These are phyloP conservation scores for Orius insidiosus DNA, from an alignment of 1,140 invertebrate species.

Conservation along the genomic window DNA sequence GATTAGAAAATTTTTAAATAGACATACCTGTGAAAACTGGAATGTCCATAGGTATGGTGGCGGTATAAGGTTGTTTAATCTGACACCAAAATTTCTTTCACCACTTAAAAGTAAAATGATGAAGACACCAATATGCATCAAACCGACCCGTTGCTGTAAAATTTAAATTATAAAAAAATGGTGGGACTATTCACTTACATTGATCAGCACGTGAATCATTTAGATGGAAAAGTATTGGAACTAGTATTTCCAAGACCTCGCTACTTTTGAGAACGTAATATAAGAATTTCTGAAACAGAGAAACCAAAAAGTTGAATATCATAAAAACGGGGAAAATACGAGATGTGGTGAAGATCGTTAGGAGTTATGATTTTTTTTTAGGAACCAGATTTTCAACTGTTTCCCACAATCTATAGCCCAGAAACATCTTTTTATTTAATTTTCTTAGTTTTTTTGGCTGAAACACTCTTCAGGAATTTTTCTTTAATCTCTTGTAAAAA, in stretches of 20 bases:
- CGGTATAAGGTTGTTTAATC: slow-evolving; percentile 94
- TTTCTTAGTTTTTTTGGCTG: too few relatives aligned
- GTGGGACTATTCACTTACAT: slow-evolving; percentile 44
- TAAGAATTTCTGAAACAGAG: slow-evolving; percentile 82
- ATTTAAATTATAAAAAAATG: slow-evolving; percentile 12
- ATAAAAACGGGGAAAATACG: slow-evolving; percentile 14
- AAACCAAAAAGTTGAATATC: too few relatives aligned
- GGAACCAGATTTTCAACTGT: too few relatives aligned
- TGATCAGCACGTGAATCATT: slow-evolving; percentile 97
- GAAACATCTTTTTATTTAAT: too few relatives aligned
- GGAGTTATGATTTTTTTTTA: too few relatives aligned
- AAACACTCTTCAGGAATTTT: too few relatives aligned
- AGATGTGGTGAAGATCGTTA: neutral
- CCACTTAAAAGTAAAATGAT: slow-evolving; percentile 93
- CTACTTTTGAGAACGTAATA: slow-evolving; percentile 98
- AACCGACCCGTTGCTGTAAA: slow-evolving; percentile 75
- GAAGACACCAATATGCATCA: slow-evolving; percentile 99
- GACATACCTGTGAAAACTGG: slow-evolving; percentile 82
- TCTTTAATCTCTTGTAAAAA: neutral
- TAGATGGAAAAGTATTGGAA: slow-evolving; percentile 93
- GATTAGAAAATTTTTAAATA: neutral
- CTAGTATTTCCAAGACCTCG: slow-evolving; percentile 91
- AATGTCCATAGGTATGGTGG: slow-evolving; percentile 95
- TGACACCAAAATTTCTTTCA: slow-evolving; percentile 96
- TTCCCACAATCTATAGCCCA: too few relatives aligned